Evolutionary conservation across 2,113 vertebrate species (phyloP), one percentile per base, ranked within the genome.

Genomic region (Damaliscus lunatus): DNA sequence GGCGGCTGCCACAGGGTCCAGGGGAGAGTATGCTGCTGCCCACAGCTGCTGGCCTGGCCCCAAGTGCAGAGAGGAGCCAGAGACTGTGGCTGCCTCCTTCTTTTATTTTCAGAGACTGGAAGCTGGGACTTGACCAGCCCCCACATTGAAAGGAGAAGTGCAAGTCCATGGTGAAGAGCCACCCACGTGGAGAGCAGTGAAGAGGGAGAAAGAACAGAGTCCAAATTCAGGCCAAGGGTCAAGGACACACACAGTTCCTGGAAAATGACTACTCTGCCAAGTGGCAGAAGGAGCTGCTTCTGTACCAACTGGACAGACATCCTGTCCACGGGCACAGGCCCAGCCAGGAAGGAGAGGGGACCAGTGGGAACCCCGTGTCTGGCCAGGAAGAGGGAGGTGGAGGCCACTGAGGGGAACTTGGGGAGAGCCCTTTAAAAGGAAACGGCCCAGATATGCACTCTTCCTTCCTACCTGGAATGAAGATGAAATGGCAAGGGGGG

Each of bases 1-100:
- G 48, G 17, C 2, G 0, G n/a, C 19, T 0, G 9, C 19, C 27
- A 43, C 46, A 13, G 13, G 86, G n/a, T 15, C 27, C 60, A 33
- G 14, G 15, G 16, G 46, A 53, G 21, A 29, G 43, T 1, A 21
- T 10, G 33, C 3, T 9, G 90, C 52, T 5, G 29, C 57, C 82
- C 82, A 29, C 8, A 2, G 7, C 53, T 3, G 27, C 31, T 1
- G 31, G 71, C 7, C 31, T 1, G 3, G 29, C 2, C 2, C 74
- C 77, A 40, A 3, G 5, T 0, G 0, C 1, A 9, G 57, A 1
- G 0, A 40, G 6, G 23, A 19, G 60, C 57, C 2, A 46, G 4
- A 29, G 48, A 15, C 4, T 1, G 55, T 4, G 50, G 27, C 40
- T 15, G 8, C 10, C 1, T 3, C 1, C 3, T 5, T 15, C 77